These are phyloP conservation scores for Cyanoramphus novaezelandiae DNA, from an alignment of 2,113 vertebrate species.

Conservation along the genomic window DNA sequence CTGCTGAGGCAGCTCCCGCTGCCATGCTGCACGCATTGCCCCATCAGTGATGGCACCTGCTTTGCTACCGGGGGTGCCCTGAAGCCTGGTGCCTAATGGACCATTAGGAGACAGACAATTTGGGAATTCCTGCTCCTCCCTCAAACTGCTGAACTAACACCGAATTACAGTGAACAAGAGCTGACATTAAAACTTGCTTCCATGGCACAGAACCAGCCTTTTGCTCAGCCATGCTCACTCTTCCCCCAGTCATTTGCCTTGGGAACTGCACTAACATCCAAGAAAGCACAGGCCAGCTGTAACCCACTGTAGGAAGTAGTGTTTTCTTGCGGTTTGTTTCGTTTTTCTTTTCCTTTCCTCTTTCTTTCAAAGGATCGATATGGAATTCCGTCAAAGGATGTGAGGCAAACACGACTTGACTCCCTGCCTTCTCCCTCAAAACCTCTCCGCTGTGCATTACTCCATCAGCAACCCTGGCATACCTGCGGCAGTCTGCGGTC, in stretches of 20 bases:
- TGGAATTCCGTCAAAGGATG: neutral
- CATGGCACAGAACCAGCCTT: neutral
- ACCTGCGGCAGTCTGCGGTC: neutral
- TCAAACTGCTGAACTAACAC: neutral
- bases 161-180: neutral
- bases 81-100: neutral
- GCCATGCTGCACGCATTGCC: neutral
- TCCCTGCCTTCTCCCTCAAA: neutral
- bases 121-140: neutral
- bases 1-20: neutral
- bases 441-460: neutral
- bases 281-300: neutral
- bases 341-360: neutral
- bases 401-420: neutral
- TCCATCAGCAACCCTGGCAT: neutral
- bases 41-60: accelerated
- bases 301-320: neutral
- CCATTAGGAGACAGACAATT: neutral
- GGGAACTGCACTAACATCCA: neutral
- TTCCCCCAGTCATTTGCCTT: neutral
- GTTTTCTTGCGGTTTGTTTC: neutral
- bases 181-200: neutral
- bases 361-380: neutral
- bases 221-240: neutral
- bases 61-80: neutral